These are phyloP conservation scores for Tokudaia muenninki DNA, from an alignment of 2,797 vertebrate species.

Conservation along the genomic window DNA sequence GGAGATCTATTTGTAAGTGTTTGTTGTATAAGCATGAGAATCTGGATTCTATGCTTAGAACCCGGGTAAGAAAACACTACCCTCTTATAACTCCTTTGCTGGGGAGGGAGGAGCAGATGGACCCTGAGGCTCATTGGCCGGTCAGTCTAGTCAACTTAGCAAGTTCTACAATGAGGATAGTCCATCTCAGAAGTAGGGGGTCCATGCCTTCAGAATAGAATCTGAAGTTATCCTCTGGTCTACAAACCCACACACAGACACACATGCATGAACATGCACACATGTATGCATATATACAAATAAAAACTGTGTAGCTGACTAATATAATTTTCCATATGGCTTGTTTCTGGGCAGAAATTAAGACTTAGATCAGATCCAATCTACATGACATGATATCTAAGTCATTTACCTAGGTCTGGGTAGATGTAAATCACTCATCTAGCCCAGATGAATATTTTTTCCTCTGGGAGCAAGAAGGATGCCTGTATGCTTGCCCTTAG, in stretches of 20 bases:
- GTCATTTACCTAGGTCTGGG: background rate
- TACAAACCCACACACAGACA: background rate
- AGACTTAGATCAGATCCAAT: background rate
- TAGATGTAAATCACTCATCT: conserved; percentile 20
- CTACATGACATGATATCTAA: background rate
- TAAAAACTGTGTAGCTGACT: background rate
- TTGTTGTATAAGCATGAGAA: background rate
- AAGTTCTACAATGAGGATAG: background rate
- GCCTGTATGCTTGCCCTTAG: background rate
- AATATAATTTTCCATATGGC: background rate
- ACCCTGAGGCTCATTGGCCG: background rate
- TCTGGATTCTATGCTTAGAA: background rate
- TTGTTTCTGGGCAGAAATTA: conserved; percentile 23
- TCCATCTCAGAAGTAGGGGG: background rate
- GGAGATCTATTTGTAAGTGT: background rate
- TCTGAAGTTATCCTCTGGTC: background rate
- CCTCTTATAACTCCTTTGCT: background rate
- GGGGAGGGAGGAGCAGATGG: background rate
- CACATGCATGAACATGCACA: background rate
- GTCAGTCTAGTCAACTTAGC: background rate
- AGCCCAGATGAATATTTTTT: conserved; percentile 14
- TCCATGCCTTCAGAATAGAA: background rate
- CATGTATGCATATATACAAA: background rate
- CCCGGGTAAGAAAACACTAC: background rate
- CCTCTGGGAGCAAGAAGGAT: background rate